phyloP scores from a whole-genome alignment of 2,113 vertebrate species.

The Heterotilapia buettikoferi region DNA sequence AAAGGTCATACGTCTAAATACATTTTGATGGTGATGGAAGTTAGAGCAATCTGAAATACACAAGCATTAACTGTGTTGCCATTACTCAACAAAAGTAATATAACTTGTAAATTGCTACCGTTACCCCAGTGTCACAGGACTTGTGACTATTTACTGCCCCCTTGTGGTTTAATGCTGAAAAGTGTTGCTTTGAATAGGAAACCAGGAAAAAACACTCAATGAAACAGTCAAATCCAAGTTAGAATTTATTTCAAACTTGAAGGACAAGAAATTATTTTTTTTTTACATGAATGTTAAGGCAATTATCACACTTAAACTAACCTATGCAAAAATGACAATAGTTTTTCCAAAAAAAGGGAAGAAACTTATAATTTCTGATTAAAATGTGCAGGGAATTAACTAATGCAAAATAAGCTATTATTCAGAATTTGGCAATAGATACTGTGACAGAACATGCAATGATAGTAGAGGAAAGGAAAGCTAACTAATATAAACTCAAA shows the following conservation, averaged over 20 bases:
- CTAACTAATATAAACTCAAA: not conserved
- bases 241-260: not conserved
- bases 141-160: constrained; percentile 42
- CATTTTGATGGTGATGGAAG: not conserved
- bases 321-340: not conserved
- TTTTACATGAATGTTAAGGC: not conserved
- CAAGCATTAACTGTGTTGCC: not conserved
- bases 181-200: not conserved
- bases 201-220: not conserved
- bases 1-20: not conserved
- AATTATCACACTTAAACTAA: not conserved
- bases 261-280: not conserved
- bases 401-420: not conserved
- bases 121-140: not conserved
- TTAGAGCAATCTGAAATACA: not conserved
- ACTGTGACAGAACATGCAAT: not conserved
- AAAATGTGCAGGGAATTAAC: not conserved
- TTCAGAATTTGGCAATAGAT: not conserved
- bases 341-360: not conserved
- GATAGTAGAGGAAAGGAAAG: not conserved
- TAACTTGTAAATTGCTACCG: not conserved
- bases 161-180: constrained; percentile 10
- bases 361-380: not conserved
- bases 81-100: not conserved
- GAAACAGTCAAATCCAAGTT: not conserved